Evolutionary conservation across 2,888 invertebrate species (phyloP), one percentile per base, ranked within the genome.

Genomic region (Biston stratarius): DNA sequence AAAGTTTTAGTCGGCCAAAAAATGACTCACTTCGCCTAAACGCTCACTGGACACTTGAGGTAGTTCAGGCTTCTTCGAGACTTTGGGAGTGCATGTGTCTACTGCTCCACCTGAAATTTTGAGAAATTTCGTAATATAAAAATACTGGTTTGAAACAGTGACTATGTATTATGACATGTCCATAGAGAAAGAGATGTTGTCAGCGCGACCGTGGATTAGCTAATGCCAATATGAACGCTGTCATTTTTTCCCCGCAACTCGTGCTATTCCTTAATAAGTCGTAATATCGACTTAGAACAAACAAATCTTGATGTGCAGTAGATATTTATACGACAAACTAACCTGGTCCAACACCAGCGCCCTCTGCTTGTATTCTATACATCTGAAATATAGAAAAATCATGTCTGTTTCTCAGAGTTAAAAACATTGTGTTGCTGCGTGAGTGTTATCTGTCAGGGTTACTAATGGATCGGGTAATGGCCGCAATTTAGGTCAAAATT

Each of bases 351-450:
- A 83, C 82, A 60, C 72, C 79, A n/a, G 82, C 83, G 15, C 62
- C 80, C 70, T 86, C 88, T 10, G 69, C 67, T 58, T 76, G 85
- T 36, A 92, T 83, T 83, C 91, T 89, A 75, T 93, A 93, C 79
- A 93, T 77, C 93, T 93, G 82, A 53, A 86, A 63, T 42, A 34
- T 44, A 48, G 15, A 34, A 11, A 34, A 10, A 14, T 34, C 1
- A 11, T 6, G n/a, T 8, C 7, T 45, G 14, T 14, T 12, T 8
- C 14, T 45, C 0, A 8, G 38, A 5, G 2, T 9, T 5, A 38
- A 38, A 24, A 24, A 24, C 24, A 24, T 24, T 24, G 24, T 1
- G 24, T 24, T 3, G 24, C 24, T 2, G n/a, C n/a, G n/a, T n/a
- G n/a, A n/a, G n/a, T n/a, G n/a, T n/a, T n/a, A n/a, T n/a, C n/a